Evolutionary conservation across 2,797 vertebrate genomes (phyloP).

Genomic region (Tauraco hartlaubi): DNA sequence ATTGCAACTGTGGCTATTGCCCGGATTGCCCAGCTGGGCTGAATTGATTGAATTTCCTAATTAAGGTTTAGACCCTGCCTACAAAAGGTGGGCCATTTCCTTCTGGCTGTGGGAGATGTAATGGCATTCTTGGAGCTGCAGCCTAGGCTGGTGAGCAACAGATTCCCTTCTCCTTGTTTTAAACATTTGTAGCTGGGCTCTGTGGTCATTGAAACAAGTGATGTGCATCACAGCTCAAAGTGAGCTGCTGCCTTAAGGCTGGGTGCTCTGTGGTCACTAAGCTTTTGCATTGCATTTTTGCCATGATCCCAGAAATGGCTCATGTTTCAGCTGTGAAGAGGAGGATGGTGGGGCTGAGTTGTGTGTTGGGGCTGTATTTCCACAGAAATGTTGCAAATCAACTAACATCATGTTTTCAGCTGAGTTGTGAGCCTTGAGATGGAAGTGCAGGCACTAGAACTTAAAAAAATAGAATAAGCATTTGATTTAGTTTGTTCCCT

Average conservation of each 20-base stretch:
- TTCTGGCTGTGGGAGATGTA: too few species aligned
- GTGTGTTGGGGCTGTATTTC: background rate
- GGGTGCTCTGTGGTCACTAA: background rate
- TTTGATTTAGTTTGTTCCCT: background rate
- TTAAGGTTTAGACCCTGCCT: too few species aligned
- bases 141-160: too few species aligned
- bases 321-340: background rate
- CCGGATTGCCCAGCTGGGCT: too few species aligned
- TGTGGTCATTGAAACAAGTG: background rate
- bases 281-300: background rate
- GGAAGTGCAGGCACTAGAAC: background rate
- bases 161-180: background rate
- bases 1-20: too few species aligned
- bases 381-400: background rate
- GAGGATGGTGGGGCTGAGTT: background rate
- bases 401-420: background rate
- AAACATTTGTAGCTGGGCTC: background rate
- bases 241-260: background rate
- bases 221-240: background rate
- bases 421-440: background rate
- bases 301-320: background rate
- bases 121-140: too few species aligned
- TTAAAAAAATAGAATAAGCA: background rate
- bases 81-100: too few species aligned
- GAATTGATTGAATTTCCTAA: too few species aligned